Conservation (phyloP, 2,797 vertebrate genomes). For the Neoniphon sammara region DNA sequence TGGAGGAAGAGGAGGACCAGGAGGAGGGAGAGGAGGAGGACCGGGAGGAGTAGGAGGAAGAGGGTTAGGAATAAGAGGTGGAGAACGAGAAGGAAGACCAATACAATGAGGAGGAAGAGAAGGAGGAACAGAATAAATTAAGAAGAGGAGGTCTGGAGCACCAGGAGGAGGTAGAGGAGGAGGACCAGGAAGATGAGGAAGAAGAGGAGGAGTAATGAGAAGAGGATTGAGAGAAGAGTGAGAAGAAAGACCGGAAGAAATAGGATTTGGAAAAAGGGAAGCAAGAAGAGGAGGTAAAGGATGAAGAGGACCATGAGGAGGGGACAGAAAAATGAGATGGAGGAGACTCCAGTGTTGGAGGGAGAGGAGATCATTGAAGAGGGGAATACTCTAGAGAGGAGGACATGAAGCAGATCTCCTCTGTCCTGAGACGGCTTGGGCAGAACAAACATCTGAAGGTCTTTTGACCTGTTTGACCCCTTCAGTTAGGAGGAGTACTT, state of each 20-base stretch:
- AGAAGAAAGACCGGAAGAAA: not conserved
- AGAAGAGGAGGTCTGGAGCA: not conserved
- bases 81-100: not conserved
- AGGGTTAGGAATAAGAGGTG: not conserved
- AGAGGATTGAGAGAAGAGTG: not conserved
- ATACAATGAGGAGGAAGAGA: not conserved
- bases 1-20: constrained; percentile 38
- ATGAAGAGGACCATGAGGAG: not conserved
- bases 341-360: not conserved
- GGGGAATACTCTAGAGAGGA: not conserved
- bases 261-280: no score
- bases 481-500: no score
- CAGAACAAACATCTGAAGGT: no score
- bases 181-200: not conserved
- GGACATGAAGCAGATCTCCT: no score
- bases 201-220: not conserved
- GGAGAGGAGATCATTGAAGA: not conserved
- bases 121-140: not conserved
- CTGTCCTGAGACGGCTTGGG: no score
- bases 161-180: not conserved
- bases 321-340: not conserved
- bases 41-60: not conserved
- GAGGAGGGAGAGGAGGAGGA: not conserved
- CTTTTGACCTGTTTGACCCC: no score
- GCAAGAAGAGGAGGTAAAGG: not conserved